Conservation (phyloP, 2,113 vertebrate genomes). For the Brachionichthys hirsutus region DNA sequence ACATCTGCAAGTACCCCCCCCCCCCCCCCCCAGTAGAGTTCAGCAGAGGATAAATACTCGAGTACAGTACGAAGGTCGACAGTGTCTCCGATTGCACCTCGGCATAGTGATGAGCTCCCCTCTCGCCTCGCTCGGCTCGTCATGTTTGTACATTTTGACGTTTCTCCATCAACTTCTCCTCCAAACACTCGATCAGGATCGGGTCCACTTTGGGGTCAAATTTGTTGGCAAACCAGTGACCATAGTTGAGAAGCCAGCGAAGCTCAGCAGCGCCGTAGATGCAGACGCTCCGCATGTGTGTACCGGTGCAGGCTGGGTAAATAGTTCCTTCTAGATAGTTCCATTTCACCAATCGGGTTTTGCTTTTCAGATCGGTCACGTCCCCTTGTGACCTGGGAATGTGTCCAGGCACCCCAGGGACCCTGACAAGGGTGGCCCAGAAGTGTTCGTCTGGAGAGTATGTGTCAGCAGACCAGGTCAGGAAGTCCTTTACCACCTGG, state of each 20-base stretch:
- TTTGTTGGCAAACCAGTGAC: slow-evolving; percentile 96
- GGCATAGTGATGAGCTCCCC: background rate
- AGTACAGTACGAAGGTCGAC: background rate
- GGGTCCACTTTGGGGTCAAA: slow-evolving; percentile 93
- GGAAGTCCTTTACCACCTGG: slow-evolving; percentile 81
- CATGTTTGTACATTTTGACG: slow-evolving; percentile 70
- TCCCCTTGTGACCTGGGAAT: slow-evolving; percentile 78
- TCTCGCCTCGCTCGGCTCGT: background rate
- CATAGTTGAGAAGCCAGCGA: slow-evolving; percentile 87
- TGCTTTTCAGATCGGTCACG: slow-evolving; percentile 88
- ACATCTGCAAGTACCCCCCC: too few species aligned
- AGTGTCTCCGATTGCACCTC: background rate
- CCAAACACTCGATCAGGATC: slow-evolving; percentile 85
- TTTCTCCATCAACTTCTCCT: slow-evolving; percentile 84
- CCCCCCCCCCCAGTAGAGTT: background rate
- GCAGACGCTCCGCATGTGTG: slow-evolving; percentile 88
- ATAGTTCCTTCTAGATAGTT: slow-evolving; percentile 84
- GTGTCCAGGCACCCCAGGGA: slow-evolving; percentile 86
- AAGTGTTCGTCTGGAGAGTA: slow-evolving; percentile 95
- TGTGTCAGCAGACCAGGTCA: slow-evolving; percentile 88
- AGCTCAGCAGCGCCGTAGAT: slow-evolving; percentile 91
- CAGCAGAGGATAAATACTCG: background rate
- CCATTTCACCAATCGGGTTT: slow-evolving; percentile 94
- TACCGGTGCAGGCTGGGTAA: slow-evolving; percentile 89
- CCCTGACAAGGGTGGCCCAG: slow-evolving; percentile 87